These are phyloP conservation scores for Hymenochirus boettgeri DNA, from an alignment of 2,113 vertebrate genomes.

Conservation along the genomic window DNA sequence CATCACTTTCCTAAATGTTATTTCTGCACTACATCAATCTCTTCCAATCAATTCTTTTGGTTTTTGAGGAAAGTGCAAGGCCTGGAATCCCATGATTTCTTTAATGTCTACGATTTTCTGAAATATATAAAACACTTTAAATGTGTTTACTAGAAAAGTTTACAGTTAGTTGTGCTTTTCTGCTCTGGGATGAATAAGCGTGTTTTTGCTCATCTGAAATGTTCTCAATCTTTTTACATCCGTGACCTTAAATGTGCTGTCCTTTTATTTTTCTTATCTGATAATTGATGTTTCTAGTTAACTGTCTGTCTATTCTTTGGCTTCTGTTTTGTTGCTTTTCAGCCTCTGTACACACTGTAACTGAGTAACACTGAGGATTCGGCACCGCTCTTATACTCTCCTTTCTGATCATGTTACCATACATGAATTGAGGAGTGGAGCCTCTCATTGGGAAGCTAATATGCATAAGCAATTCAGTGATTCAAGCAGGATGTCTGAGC, in stretches of 20 bases:
- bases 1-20: no score
- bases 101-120: no score
- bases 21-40: no score
- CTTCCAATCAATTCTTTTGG: no score
- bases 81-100: no score
- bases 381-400: neutral
- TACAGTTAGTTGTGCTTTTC: no score
- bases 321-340: slow-evolving; percentile 1
- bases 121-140: no score
- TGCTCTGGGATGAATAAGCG: no score
- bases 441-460: neutral
- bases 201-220: no score
- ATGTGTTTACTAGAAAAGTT: no score
- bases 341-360: neutral
- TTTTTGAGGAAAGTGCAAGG: no score
- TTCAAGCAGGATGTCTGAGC: slow-evolving; percentile 1
- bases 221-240: neutral
- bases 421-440: neutral
- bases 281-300: neutral
- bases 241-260: neutral
- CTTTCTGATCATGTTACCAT: neutral
- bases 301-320: neutral
- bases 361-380: slow-evolving; percentile 1
- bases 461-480: neutral
- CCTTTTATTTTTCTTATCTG: neutral